A percentile compares a stretch with the other conserved stretches of the same genome.
phyloP scores from a whole-genome alignment of 2,888 invertebrate genomes.

The Polymixis lichenea region DNA sequence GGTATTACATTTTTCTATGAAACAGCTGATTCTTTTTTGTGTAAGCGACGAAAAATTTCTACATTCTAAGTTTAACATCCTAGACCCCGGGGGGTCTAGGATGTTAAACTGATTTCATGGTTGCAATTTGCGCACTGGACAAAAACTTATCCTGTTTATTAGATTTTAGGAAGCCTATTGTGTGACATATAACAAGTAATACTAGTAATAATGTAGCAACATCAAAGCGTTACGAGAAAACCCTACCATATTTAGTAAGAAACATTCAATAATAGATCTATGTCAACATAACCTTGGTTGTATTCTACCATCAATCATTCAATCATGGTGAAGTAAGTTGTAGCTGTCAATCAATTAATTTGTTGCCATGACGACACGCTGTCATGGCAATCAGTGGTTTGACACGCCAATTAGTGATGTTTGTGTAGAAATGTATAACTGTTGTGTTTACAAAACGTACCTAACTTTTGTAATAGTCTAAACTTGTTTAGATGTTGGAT shows the following conservation, averaged over 20 bases:
- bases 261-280: background rate
- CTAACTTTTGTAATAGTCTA: background rate
- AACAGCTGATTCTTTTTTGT: no score
- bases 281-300: constrained; percentile 28
- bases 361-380: constrained; percentile 15
- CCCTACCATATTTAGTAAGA: background rate
- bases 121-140: no score
- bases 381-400: constrained; percentile 21
- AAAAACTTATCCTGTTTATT: no score
- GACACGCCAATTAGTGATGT: constrained; percentile 20
- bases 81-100: no score
- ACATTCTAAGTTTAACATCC: no score
- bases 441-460: constrained; percentile 2
- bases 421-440: constrained; percentile 21
- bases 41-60: no score
- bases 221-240: background rate
- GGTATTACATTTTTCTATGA: no score
- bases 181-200: no score
- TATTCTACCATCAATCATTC: constrained; percentile 38
- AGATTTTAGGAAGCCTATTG: no score
- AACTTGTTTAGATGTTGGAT: no score
- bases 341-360: constrained; percentile 22
- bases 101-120: no score
- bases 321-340: constrained; percentile 32
- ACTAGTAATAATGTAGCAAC: background rate